Conservation (phyloP, 1,140 invertebrate species). For the Oreohelix idahoensis region DNA sequence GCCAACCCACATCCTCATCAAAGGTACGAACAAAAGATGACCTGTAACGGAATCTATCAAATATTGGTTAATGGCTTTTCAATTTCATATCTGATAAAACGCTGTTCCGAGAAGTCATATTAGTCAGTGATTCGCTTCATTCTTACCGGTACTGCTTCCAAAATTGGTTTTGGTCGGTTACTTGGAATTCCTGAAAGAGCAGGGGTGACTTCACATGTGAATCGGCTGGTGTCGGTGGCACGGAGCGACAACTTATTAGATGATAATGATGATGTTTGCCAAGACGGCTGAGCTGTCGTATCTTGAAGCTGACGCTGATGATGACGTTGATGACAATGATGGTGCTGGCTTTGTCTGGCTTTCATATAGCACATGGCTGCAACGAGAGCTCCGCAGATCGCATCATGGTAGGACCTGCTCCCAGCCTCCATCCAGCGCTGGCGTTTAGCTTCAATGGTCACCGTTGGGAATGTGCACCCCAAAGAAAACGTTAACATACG, state of each 20-base stretch:
- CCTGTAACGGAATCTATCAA: too few relatives aligned
- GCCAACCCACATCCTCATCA: too few relatives aligned
- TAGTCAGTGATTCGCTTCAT: too few relatives aligned
- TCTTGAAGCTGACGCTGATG: background rate
- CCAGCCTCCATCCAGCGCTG: constrained; percentile 54
- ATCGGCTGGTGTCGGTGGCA: background rate
- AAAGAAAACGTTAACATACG: background rate
- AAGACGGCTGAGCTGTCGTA: background rate
- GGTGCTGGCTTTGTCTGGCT: constrained; percentile 40
- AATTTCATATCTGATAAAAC: too few relatives aligned
- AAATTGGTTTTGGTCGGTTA: background rate
- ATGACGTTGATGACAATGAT: background rate
- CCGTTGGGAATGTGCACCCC: background rate
- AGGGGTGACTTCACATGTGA: background rate
- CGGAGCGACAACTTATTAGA: background rate
- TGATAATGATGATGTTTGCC: background rate
- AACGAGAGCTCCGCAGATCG: constrained; percentile 61
- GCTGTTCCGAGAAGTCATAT: too few relatives aligned
- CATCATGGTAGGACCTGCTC: constrained; percentile 59
- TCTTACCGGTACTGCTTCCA: constrained; percentile 32
- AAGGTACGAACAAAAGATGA: too few relatives aligned
- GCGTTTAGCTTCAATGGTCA: background rate
- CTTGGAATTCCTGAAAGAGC: background rate
- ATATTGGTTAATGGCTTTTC: too few relatives aligned
- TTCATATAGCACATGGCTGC: constrained; percentile 65